Evolutionary conservation across 1,140 invertebrate genomes (phyloP), one percentile per base, ranked within the genome.

Genomic region (Schlechtendalia chinensis): DNA sequence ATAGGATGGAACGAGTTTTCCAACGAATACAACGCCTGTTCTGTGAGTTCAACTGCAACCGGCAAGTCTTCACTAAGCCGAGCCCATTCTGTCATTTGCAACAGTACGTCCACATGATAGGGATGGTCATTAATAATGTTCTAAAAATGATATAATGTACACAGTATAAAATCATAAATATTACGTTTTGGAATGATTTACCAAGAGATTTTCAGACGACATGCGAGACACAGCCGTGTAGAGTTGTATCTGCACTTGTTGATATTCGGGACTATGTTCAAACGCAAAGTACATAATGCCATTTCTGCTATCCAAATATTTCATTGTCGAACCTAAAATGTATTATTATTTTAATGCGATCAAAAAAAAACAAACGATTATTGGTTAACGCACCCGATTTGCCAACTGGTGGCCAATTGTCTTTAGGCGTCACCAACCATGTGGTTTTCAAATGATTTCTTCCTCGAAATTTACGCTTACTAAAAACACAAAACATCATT

Each of bases 71-170:
- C 94, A 82, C 89, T 91, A 83, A 94, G 89, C 81, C 90, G 90
- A 84, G 91, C 94, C 19, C 95, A 88, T 84, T 95, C 94, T 82
- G 93, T 92, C 65, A 96, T 86, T 86, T 96, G 95, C 32, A 96
- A 89, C n/a, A 96, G 86, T 0, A 91, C 87, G 85, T 97, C 94
- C 8, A 96, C 90, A 83, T 96, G 93, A 85, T 93, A 94, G 0
- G 92, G 91, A 86, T 93, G 89, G 27, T 89, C 85, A 83, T 93
- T 91, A n/a, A 94, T 87, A 61, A 96, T 89, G 72, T 85, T 88
- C 91, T 92, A 83, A 59, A 88, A 88, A 39, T 59, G 80, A 82
- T 39, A 39, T 4, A 4, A 39, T 39, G 32, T 39, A 83, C 82
- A 82, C 54, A 32, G 58, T 61, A 74, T 1, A 82, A n/a, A 12